These are phyloP conservation scores for Dasyurus viverrinus DNA, from an alignment of 2,113 vertebrate genomes.

Conservation along the genomic window DNA sequence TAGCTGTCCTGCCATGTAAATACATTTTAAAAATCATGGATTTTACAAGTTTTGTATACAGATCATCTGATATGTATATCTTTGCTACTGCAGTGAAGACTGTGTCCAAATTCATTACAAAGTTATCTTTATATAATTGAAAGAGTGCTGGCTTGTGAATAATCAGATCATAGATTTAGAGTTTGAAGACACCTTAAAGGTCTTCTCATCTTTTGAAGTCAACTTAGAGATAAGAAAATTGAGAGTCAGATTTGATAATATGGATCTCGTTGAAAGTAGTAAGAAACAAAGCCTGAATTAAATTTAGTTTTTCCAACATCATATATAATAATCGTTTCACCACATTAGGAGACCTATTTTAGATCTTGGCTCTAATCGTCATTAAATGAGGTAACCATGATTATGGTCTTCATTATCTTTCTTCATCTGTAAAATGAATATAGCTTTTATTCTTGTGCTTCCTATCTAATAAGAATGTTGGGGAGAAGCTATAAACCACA, in stretches of 20 bases:
- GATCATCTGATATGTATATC: not conserved
- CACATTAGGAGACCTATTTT: not conserved
- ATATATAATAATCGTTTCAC: not conserved
- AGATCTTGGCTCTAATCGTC: not conserved
- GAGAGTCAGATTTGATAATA: not conserved
- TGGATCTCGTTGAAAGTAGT: not conserved
- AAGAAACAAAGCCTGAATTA: not conserved
- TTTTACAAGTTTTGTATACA: not conserved
- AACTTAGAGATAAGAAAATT: not conserved
- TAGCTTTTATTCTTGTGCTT: not conserved
- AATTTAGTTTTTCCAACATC: not conserved
- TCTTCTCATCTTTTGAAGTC: not conserved
- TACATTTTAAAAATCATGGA: not conserved
- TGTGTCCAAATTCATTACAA: not conserved
- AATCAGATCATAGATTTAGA: not conserved
- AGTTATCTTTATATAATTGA: not conserved
- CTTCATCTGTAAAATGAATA: not conserved
- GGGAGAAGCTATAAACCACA: not conserved
- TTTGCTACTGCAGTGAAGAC: constrained; percentile 27
- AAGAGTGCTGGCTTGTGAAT: not conserved
- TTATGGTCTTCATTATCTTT: not conserved
- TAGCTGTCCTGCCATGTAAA: not conserved
- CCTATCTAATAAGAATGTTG: not conserved
- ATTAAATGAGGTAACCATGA: not conserved
- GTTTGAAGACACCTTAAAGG: not conserved